Base-by-base conservation (phyloP, 2,797 vertebrate species). In the Myripristis jacobus region DNA sequence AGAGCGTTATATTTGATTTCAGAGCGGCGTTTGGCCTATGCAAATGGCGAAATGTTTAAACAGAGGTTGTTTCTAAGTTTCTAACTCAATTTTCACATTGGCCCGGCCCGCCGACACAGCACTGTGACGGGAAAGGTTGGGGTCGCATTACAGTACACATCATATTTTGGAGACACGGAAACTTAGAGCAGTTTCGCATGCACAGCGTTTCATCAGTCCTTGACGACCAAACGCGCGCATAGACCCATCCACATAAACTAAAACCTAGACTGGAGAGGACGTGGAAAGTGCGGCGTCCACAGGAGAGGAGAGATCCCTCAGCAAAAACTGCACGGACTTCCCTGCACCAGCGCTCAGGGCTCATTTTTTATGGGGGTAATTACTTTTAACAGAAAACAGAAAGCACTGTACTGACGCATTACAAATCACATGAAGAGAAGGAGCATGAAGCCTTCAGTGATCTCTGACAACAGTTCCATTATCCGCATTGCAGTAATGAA, bases 351-450 rank as follows among this genome's bases (percentile, higher is more conserved):
- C 79, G 80, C 70, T 70, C 75, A 52, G 72, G 66, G 76, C 84
- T 81, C 62, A n/a, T 67, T n/a, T 90, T 92, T 92, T 91, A 91
- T 88, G 81, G 82, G 77, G 65, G 88, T 90, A 91, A 92, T 92
- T 91, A 92, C 87, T 77, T 83, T 50, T 93, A 94, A 94, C 88
- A 86, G 76, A 92, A 93, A 92, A 87, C 93, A 93, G 92, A 92
- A 75, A 86, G 77, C 83, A 77, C 86, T 80, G 86, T 76, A 81
- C 88, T 89, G 88, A 90, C 87, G 84, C 85, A 88, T 88, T 90
- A 89, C 87, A 92, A 91, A 92, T 92, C 89, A 89, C 83, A 85
- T 53, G 68, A 71, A 82, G 81, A 74, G 58, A 82, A 79, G 59
- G 62, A 79, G 70, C 80, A 76, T 56, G 65, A 22, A 81, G 57